Conservation (phyloP, 2,797 vertebrate genomes). For the Podarcis lilfordi region DNA sequence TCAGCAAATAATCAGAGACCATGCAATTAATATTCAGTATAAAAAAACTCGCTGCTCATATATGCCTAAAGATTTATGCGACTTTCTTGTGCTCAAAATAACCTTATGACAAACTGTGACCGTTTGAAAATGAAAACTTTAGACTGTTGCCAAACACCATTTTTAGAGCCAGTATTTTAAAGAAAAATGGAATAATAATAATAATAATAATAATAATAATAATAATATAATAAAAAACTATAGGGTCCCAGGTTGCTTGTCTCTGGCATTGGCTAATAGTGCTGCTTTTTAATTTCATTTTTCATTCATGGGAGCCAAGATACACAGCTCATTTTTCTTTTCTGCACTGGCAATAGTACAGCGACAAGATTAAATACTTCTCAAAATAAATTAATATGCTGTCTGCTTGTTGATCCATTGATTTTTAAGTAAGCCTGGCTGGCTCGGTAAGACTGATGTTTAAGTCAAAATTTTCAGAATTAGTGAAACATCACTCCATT, state of each 20-base stretch:
- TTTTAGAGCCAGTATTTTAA: not conserved
- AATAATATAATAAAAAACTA: not conserved
- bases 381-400: slow-evolving; percentile 29
- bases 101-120: not conserved
- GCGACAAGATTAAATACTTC: slow-evolving; percentile 23
- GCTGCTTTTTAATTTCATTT: not conserved
- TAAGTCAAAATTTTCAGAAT: not conserved
- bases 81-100: not conserved
- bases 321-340: slow-evolving; percentile 13
- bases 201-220: not conserved
- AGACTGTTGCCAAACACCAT: not conserved
- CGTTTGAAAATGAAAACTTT: not conserved
- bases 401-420: slow-evolving; percentile 24
- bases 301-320: slow-evolving; percentile 9
- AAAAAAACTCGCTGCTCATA: not conserved
- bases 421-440: slow-evolving; percentile 20
- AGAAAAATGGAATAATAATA: not conserved
- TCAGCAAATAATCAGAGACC: not conserved
- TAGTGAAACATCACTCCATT: not conserved
- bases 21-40: not conserved
- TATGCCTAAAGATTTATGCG: not conserved
- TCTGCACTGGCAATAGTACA: not conserved
- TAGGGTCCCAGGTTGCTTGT: not conserved
- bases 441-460: not conserved
- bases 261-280: not conserved